Evolutionary conservation across 2,113 vertebrate genomes (phyloP).

Genomic region (Loxodonta africana): DNA sequence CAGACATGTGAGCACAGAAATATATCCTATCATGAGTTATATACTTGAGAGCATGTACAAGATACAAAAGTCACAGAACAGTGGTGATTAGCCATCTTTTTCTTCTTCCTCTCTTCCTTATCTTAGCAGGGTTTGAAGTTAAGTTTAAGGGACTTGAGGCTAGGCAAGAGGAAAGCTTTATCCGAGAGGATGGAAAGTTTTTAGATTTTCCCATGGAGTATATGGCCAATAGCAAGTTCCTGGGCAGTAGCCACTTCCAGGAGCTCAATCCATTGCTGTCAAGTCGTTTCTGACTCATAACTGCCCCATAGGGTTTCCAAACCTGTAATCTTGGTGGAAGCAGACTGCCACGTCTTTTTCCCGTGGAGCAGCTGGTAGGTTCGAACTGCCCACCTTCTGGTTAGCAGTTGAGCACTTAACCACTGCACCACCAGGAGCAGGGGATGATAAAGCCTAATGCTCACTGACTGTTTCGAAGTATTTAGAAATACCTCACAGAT

Average conservation of each 20-base stretch:
- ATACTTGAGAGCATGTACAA: background rate
- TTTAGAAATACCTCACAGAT: background rate
- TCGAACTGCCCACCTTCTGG: background rate
- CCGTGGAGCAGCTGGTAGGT: background rate
- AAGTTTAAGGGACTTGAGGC: background rate
- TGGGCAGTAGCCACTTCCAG: background rate
- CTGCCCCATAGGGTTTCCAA: background rate
- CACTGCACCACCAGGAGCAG: background rate
- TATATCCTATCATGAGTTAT: fast-evolving
- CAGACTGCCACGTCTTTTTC: background rate
- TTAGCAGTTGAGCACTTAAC: background rate
- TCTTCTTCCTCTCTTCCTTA: background rate
- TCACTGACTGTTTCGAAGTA: background rate
- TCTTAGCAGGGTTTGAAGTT: background rate
- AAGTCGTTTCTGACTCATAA: background rate
- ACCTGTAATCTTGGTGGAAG: background rate
- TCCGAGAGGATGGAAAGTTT: background rate
- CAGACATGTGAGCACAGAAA: background rate
- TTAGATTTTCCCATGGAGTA: background rate
- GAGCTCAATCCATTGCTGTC: background rate
- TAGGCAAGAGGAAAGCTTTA: background rate
- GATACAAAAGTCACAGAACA: background rate
- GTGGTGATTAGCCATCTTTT: background rate
- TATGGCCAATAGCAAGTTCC: background rate
- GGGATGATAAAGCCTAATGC: background rate